Evolutionary conservation across 1,140 invertebrate species (phyloP), one percentile per base, ranked within the genome.

Genomic region (Uloborus diversus): DNA sequence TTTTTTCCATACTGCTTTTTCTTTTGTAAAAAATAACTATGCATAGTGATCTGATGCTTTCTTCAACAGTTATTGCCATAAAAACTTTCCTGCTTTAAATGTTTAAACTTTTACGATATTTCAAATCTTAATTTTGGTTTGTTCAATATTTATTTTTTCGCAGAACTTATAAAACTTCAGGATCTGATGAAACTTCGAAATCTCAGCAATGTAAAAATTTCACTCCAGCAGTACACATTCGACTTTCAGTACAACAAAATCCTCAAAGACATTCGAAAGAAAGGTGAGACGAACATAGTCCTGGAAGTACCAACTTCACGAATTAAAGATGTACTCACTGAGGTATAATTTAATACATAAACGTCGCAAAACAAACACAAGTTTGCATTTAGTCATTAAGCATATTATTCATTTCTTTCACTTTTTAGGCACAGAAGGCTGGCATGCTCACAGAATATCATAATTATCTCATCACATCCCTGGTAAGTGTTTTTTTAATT

Each of bases 131-230:
- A n/a, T n/a, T n/a, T n/a, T n/a, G n/a, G n/a, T n/a, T n/a, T n/a
- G n/a, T n/a, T n/a, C n/a, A n/a, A n/a, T 62, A 1, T 42, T 69
- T 70, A 25, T 79, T 61, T 62, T 14, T 35, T 37, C 35, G 27
- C 56, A 80, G 66, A 71, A 30, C 88, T 98, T 62, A 93, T 97
- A 33, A 90, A 95, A 70, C 89, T 98, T 4, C 95, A 97, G 86
- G 94, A 96, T 85, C 88, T 97, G 56, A 79, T 79, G 64, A 79
- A 79, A 25, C 20, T 79, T 9, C 14, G 76, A 47, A 79, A 79
- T 33, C 35, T 69, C 33, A 79, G 69, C 28, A 35, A 68, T 17
- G 64, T 79, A 1, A 66, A 79, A 61, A 79, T 79, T 14, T 69
- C 76, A 4, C 51, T 79, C 13, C 76, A 69, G 17, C 76, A 79